A percentile compares a stretch with the other conserved stretches of the same genome.
These are phyloP conservation scores for Cardinalis cardinalis DNA, from an alignment of 2,113 vertebrate species.

Conservation along the genomic window DNA sequence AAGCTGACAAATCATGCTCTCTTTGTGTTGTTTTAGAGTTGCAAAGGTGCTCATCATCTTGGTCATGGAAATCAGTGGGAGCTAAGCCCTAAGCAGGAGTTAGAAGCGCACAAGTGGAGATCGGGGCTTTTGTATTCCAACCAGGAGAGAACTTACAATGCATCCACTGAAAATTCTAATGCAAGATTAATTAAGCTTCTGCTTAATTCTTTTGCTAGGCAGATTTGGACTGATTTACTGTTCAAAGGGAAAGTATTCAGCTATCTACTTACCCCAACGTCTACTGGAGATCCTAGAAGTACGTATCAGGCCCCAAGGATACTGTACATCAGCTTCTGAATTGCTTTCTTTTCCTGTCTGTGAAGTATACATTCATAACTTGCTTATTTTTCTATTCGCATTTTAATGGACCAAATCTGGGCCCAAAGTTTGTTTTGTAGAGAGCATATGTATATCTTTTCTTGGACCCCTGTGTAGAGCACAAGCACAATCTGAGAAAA, in stretches of 20 bases:
- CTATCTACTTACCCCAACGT: not conserved
- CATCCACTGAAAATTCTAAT: slow-evolving; percentile 22
- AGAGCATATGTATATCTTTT: slow-evolving; percentile 52
- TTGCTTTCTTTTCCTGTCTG: not conserved
- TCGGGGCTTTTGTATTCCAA: not conserved
- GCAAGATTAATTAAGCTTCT: slow-evolving; percentile 27
- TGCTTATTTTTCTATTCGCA: slow-evolving; percentile 1
- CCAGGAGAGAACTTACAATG: not conserved
- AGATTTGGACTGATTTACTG: slow-evolving; percentile 45
- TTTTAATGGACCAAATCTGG: slow-evolving; percentile 51
- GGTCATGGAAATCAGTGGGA: not conserved
- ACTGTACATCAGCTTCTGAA: not conserved
- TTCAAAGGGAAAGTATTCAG: slow-evolving; percentile 37
- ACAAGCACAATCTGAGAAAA: slow-evolving; percentile 43
- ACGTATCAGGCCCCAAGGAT: not conserved
- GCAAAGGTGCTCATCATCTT: not conserved
- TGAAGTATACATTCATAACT: not conserved
- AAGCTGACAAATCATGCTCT: not conserved
- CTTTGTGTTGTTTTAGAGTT: not conserved
- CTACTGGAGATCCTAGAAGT: slow-evolving; percentile 1
- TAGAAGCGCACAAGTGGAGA: not conserved
- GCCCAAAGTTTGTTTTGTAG: slow-evolving; percentile 35
- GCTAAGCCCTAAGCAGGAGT: not conserved
- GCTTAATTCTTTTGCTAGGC: slow-evolving; percentile 33
- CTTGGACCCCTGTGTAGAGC: slow-evolving; percentile 40